Conservation (phyloP, 2,888 invertebrate genomes). For the Troglohyphantes excavatus region DNA sequence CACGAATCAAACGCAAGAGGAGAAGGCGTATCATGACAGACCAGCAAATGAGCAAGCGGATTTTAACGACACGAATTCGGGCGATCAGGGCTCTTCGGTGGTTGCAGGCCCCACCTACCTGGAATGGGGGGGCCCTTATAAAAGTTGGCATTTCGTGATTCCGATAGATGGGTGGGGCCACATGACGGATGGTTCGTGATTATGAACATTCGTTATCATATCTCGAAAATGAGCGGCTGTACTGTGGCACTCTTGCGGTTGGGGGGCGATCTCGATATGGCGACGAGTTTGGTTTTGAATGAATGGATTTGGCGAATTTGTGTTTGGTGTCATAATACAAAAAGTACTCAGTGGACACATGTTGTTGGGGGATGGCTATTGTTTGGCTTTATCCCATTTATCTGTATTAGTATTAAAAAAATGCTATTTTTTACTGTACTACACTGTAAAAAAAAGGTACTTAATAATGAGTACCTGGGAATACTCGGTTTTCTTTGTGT, state of each 20-base stretch:
- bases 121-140: neutral
- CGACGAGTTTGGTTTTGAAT: neutral
- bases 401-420: too few species aligned
- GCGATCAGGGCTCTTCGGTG: slow-evolving; percentile 3
- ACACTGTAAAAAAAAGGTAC: too few species aligned
- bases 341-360: too few species aligned
- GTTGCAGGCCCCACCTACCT: slow-evolving; percentile 40
- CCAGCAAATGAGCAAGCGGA: slow-evolving; percentile 38
- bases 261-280: slow-evolving; percentile 54
- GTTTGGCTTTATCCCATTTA: too few species aligned
- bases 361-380: too few species aligned
- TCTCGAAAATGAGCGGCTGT: slow-evolving; percentile 41
- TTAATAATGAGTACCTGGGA: too few species aligned
- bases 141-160: slow-evolving; percentile 66
- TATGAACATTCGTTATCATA: slow-evolving; percentile 75
- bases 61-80: slow-evolving; percentile 56
- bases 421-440: too few species aligned
- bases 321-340: too few species aligned
- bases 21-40: slow-evolving; percentile 59
- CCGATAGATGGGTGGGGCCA: slow-evolving; percentile 67
- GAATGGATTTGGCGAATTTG: too few species aligned
- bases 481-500: too few species aligned
- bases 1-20: slow-evolving; percentile 16
- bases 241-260: slow-evolving; percentile 34
- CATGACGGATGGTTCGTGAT: slow-evolving; percentile 69